Conservation (phyloP, 2,888 invertebrate genomes). For the Aphodius sticticus region DNA sequence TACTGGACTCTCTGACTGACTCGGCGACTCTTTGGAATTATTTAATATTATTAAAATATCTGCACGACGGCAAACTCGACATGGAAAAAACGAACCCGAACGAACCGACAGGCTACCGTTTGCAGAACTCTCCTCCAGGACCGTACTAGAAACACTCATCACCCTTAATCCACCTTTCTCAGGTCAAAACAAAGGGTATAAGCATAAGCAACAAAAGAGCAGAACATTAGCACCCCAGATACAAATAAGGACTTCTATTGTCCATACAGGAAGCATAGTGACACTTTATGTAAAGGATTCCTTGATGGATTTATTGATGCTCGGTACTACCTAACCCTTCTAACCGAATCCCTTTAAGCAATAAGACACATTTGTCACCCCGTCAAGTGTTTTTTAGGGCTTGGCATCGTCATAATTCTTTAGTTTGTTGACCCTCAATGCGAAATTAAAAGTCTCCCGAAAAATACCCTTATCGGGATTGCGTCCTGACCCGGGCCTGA, state of each 20-base stretch:
- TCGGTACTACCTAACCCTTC: neutral
- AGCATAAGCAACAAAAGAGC: too few relatives aligned
- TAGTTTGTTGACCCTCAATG: neutral
- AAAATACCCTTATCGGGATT: neutral
- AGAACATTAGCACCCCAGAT: too few relatives aligned
- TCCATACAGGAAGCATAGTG: neutral
- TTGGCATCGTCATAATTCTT: neutral
- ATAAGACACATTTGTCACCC: neutral
- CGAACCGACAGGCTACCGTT: neutral
- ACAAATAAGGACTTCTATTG: neutral
- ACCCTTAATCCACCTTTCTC: too few relatives aligned
- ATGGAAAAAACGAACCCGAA: constrained; percentile 8
- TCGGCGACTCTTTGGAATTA: constrained; percentile 51
- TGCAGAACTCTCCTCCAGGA: neutral
- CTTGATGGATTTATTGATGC: neutral
- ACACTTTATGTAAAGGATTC: neutral
- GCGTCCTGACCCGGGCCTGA: constrained; percentile 24
- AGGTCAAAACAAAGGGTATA: too few relatives aligned
- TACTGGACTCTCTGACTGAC: constrained; percentile 35
- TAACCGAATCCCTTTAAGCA: neutral
- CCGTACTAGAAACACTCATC: neutral
- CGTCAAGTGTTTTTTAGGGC: neutral
- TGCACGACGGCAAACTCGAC: constrained; percentile 41
- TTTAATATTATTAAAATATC: constrained; percentile 60
- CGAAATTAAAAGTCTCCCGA: neutral